These are phyloP conservation scores for Sapajus apella DNA, from an alignment of 2,113 vertebrate species.

Conservation along the genomic window DNA sequence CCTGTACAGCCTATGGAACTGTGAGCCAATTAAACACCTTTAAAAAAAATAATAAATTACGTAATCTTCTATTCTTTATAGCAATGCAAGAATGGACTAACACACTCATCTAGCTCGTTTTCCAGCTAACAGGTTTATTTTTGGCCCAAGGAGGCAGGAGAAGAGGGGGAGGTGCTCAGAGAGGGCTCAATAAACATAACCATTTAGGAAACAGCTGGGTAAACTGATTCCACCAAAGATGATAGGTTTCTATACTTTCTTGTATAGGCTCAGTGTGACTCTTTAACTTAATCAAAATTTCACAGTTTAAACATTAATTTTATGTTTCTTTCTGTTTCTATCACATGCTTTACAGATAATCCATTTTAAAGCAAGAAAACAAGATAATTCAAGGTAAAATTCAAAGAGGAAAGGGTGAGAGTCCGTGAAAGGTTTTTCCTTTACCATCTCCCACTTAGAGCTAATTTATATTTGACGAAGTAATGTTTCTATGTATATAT, in stretches of 20 bases:
- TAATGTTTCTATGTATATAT: background rate
- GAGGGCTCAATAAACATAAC: background rate
- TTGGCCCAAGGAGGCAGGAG: background rate
- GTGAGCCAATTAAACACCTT: too few species aligned
- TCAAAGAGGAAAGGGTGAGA: background rate
- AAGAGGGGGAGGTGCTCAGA: background rate
- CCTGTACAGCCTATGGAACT: too few species aligned
- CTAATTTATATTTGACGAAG: background rate
- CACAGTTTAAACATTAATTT: background rate
- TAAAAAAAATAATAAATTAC: too few species aligned
- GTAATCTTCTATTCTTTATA: too few species aligned
- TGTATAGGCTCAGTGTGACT: background rate
- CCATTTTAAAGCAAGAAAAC: conserved; percentile 41
- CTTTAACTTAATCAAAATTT: background rate
- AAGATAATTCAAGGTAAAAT: conserved; percentile 30
- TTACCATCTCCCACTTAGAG: background rate
- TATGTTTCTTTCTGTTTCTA: background rate
- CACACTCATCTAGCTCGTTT: background rate
- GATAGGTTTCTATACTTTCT: background rate
- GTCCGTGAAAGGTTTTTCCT: background rate
- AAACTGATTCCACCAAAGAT: background rate
- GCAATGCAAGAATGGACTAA: too few species aligned
- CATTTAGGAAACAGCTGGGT: background rate
- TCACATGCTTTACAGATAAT: background rate
- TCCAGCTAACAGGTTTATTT: conserved; percentile 18